Conservation (phyloP, 1,140 invertebrate species). For the Rhopalosiphum maidis region DNA sequence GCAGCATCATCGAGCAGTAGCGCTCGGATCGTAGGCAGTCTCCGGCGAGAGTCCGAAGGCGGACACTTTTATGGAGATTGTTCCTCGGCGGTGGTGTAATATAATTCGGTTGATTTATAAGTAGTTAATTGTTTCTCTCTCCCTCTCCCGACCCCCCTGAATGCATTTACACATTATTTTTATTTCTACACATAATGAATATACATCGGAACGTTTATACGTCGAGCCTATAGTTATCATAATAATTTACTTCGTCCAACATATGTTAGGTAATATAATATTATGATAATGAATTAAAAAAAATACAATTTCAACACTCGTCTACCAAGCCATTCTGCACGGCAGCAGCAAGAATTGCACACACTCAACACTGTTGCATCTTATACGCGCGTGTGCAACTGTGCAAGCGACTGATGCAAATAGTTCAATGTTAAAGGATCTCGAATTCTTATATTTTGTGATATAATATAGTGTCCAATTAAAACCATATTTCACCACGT, state of each 20-base stretch:
- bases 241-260: neutral
- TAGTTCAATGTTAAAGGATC: neutral
- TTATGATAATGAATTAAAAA: neutral
- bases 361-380: neutral
- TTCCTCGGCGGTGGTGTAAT: neutral
- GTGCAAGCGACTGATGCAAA: neutral
- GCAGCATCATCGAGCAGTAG: neutral
- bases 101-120: conserved; percentile 5
- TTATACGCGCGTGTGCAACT: neutral
- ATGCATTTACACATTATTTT: neutral
- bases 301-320: neutral
- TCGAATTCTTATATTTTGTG: neutral
- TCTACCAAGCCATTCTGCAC: neutral
- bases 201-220: neutral
- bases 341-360: neutral
- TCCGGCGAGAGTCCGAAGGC: neutral
- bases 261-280: neutral
- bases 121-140: neutral
- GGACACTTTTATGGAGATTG: neutral
- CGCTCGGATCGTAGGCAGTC: neutral
- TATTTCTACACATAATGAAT: neutral
- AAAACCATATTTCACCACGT: neutral
- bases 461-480: neutral
- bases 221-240: neutral
- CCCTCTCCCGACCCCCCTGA: neutral